Evolutionary conservation across 2,797 vertebrate genomes (phyloP).

Genomic region (Phalloptychus januarius): DNA sequence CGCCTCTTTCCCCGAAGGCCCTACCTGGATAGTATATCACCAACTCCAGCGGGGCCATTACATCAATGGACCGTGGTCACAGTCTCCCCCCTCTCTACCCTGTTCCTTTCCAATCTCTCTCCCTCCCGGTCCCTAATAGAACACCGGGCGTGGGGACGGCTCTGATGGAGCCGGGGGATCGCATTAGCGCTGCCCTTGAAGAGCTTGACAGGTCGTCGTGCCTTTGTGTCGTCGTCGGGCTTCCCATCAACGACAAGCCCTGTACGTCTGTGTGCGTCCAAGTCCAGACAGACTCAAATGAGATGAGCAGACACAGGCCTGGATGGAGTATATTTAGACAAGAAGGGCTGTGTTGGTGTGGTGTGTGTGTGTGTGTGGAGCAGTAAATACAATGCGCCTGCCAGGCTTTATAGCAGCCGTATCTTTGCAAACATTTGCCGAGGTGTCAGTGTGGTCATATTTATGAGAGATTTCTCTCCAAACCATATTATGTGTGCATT

Average conservation of each 20-base stretch:
- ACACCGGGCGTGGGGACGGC: conserved; percentile 66
- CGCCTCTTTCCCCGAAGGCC: conserved; percentile 39
- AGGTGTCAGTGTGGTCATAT: conserved; percentile 30
- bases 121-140: conserved; percentile 76
- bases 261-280: conserved; percentile 28
- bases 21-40: conserved; percentile 72
- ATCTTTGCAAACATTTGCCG: conserved; percentile 56
- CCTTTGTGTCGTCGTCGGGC: conserved; percentile 67
- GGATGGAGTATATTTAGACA: conserved; percentile 56
- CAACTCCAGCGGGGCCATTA: conserved; percentile 65
- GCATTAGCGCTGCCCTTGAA: conserved; percentile 77
- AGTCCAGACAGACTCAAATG: conserved; percentile 46
- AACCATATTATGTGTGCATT: conserved; percentile 39
- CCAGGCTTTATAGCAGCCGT: conserved; percentile 43
- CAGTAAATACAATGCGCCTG: conserved; percentile 52
- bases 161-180: conserved; percentile 81
- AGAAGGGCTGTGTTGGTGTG: conserved; percentile 28
- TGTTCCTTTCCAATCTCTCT: conserved; percentile 59
- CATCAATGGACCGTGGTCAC: conserved; percentile 70
- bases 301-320: conserved; percentile 43
- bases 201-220: conserved; percentile 80
- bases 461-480: conserved; percentile 36
- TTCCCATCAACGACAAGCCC: conserved; percentile 76
- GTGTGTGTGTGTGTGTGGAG: conserved; percentile 41
- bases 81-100: conserved; percentile 24